Conservation (phyloP, 2,797 vertebrate genomes). For the Acrossocheilus fasciatus region DNA sequence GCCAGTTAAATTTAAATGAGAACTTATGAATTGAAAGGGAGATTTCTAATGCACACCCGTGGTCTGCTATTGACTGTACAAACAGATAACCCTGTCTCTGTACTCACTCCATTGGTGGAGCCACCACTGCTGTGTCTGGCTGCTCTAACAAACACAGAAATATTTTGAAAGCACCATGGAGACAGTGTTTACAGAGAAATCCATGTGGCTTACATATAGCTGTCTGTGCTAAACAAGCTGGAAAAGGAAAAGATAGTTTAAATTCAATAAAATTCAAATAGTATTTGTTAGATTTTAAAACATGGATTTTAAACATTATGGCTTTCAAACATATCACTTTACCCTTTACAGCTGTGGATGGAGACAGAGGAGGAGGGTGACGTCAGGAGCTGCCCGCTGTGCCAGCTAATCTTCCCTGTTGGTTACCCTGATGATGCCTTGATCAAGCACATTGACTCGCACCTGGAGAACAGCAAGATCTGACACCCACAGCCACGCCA, state of each 20-base stretch:
- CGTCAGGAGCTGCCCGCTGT: conserved; percentile 94
- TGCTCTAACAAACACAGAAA: conserved; percentile 16
- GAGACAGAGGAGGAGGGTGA: conserved; percentile 93
- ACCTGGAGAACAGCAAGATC: conserved; percentile 99
- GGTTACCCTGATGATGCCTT: conserved; percentile 96
- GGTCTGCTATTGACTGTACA: neutral
- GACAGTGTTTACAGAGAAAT: neutral
- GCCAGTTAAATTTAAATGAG: neutral
- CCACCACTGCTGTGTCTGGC: neutral
- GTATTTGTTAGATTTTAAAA: neutral
- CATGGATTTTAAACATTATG: conserved; percentile 15
- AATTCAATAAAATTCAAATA: neutral
- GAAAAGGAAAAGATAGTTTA: neutral
- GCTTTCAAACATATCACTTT: conserved; percentile 51
- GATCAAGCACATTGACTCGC: conserved; percentile 98
- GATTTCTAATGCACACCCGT: neutral
- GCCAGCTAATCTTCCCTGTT: conserved; percentile 94
- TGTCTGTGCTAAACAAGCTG: neutral
- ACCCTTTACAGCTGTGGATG: conserved; percentile 89
- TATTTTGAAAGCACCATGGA: conserved; percentile 1
- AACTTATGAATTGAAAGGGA: neutral
- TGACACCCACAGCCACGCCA: conserved; percentile 74
- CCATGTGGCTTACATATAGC: neutral
- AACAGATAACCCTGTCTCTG: neutral
- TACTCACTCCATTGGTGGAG: neutral